Evolutionary conservation across 2,797 vertebrate species (phyloP), one percentile per base, ranked within the genome.

Genomic region (Esox masquinongy): DNA sequence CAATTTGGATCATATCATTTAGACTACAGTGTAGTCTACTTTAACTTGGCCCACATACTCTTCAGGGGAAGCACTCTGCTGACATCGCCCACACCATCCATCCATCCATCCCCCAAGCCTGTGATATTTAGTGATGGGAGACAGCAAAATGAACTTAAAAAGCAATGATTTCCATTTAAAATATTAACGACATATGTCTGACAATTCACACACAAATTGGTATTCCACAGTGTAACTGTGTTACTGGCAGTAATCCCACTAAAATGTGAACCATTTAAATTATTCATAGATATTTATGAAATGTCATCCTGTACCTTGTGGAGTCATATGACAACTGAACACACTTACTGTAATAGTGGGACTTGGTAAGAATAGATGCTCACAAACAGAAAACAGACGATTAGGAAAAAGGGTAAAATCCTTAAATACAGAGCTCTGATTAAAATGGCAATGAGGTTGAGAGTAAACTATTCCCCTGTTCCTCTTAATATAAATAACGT

Each of bases 211-310:
- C n/a, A 71, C 59, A 74, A 59, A 39, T 14, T 63, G 70, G 67
- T 22, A 29, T 17, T 71, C 70, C 49, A 51, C 22, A 8, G 70
- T 31, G 31, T 75, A 69, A 26, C 74, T 36, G 66, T 69, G 29
- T 69, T 75, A 69, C 66, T 69, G 50, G 66, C 64, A 75, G 68
- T 69, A 47, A 75, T 75, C 74, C 67, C 67, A 47, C 36, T 61
- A 75, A 75, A 75, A 75, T 75, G 74, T 70, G 74, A 70, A 71
- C 22, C 59, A n/a, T 71, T 47, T 64, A 70, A 63, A 76, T 76
- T 64, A 76, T 76, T 76, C 68, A 76, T 70, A 47, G 68, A 76
- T 76, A 70, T 76, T 75, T 76, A 76, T 71, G 56, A 63, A 76
- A 68, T 75, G 67, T 75, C 67, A 64, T 68, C 66, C 66, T 68